phyloP scores from a whole-genome alignment of 2,888 invertebrate species.

The Cantharis rufa region DNA sequence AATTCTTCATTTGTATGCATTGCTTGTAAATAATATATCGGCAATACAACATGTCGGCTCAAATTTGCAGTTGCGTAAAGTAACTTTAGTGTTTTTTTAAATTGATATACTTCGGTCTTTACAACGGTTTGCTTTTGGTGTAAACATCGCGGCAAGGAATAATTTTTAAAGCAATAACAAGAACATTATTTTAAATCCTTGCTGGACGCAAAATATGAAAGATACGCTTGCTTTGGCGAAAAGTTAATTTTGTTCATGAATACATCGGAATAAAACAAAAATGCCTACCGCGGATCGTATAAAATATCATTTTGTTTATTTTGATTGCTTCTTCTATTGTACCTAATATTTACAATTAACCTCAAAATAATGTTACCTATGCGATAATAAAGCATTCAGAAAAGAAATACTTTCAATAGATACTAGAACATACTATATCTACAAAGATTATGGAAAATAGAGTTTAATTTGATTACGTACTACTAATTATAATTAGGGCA shows the following conservation, averaged over 20 bases:
- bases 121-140: not conserved
- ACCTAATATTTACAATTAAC: not conserved
- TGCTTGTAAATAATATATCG: not conserved
- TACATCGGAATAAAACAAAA: not conserved
- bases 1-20: slow-evolving; percentile 3
- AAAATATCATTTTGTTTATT: not conserved
- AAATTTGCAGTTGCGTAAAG: not conserved
- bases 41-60: not conserved
- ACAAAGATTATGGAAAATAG: slow-evolving; percentile 16
- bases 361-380: not conserved
- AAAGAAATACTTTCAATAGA: not conserved
- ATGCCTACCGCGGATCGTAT: not conserved
- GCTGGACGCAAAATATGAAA: slow-evolving; percentile 4
- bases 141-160: not conserved
- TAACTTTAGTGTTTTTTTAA: not conserved
- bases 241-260: slow-evolving; percentile 22
- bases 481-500: slow-evolving; percentile 27
- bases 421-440: slow-evolving; percentile 3
- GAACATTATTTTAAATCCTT: slow-evolving; percentile 14
- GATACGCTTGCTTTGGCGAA: slow-evolving; percentile 7
- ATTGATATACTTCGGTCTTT: not conserved
- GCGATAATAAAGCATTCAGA: not conserved
- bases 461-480: slow-evolving; percentile 14
- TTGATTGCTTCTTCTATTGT: slow-evolving; percentile 14
- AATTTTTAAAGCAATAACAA: not conserved